These are phyloP conservation scores for Scaptomyza flava DNA, from an alignment of 2,888 invertebrate species.

Conservation along the genomic window DNA sequence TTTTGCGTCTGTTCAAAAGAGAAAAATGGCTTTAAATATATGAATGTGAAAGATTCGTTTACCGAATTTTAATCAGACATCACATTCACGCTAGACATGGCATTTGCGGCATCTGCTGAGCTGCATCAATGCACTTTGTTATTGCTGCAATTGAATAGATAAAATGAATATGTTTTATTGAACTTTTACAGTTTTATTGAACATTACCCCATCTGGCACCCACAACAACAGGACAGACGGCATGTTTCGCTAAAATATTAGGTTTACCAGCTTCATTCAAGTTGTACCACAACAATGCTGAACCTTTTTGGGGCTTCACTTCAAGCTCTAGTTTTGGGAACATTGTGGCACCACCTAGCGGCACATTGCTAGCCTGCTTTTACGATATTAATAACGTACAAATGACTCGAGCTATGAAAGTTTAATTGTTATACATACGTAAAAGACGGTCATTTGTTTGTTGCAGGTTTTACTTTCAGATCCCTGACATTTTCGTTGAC, in stretches of 20 bases:
- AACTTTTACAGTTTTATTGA: not conserved
- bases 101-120: slow-evolving; percentile 10
- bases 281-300: slow-evolving; percentile 47
- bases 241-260: slow-evolving; percentile 27
- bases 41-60: no score
- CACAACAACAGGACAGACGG: slow-evolving; percentile 44
- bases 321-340: slow-evolving; percentile 43
- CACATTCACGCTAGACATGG: slow-evolving; percentile 15
- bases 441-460: slow-evolving; percentile 8
- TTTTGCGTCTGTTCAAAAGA: no score
- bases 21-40: no score
- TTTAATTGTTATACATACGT: slow-evolving; percentile 27
- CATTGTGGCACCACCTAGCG: slow-evolving; percentile 46
- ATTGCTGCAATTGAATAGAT: slow-evolving; percentile 33
- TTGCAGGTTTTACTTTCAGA: not conserved
- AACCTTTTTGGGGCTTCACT: slow-evolving; percentile 33
- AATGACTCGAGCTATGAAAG: not conserved
- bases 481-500: slow-evolving; percentile 8
- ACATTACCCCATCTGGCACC: slow-evolving; percentile 55
- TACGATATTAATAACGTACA: not conserved
- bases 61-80: no score
- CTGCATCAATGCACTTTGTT: slow-evolving; percentile 36
- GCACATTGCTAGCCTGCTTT: slow-evolving; percentile 41
- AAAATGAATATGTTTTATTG: not conserved
- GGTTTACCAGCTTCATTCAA: slow-evolving; percentile 19